Evolutionary conservation across 2,113 vertebrate genomes (phyloP), one percentile per base, ranked within the genome.

Genomic region (Zeus faber): DNA sequence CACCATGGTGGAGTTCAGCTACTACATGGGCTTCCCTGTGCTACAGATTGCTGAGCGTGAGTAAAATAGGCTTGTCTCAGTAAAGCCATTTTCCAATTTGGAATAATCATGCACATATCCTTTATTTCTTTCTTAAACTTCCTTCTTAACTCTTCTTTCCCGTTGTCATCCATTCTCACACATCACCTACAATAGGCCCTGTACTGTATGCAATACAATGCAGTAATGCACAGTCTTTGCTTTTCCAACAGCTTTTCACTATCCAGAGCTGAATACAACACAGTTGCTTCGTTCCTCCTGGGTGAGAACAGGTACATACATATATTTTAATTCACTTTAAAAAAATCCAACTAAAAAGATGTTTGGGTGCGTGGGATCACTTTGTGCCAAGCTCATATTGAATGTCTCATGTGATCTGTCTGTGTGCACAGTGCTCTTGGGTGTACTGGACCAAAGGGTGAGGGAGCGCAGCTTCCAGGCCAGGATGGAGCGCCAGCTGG

Each of bases 31-130:
- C 20, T 97, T 92, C 67, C 96, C 97, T 0, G 95, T 97, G n/a
- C 89, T 93, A 56, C 95, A 97, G 78, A 92, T 97, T 0, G 95
- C 97, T 3, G 97, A 99, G 65, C 97, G 97, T 99, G 83, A 95
- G 96, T 95, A 56, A 16, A 6, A 5, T 16, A 21, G 0, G 0
- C 1, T 10, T 16, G 14, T 49, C 45, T 23, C 11, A 13, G 1
- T 47, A 16, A n/a, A 18, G 14, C 31, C 25, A 11, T 29, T 49
- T 29, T 40, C 6, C 29, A 8, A 6, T 33, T 33, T 40, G 37
- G 27, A 29, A 29, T 29, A 29, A 29, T 6, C 13, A n/a, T 40
- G 37, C 6, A 40, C 3, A 4, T 13, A 45, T 21, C 21, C 7
- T 45, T 45, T 45, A 18, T 13, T 40, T 40, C 5, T 40, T 7